Conservation (phyloP, 1,140 invertebrate species). For the Brachionus manjavacas region DNA sequence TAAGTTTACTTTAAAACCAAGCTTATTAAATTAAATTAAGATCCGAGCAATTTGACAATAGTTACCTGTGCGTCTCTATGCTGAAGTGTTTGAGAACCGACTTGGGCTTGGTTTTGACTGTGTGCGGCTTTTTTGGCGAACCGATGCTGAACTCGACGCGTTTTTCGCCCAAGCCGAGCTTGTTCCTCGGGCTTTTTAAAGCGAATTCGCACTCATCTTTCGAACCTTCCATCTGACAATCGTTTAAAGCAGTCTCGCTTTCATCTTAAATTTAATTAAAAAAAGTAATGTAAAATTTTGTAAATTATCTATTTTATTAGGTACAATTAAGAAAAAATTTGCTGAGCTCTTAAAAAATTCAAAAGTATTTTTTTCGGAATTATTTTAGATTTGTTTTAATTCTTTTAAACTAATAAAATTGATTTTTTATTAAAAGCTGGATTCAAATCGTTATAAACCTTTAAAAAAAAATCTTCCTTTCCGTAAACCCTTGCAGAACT, state of each 20-base stretch:
- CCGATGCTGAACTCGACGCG: constrained; percentile 19
- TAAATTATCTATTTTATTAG: too few relatives aligned
- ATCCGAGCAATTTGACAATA: not conserved
- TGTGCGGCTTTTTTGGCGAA: not conserved
- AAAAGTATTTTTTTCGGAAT: too few relatives aligned
- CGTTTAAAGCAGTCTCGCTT: not conserved
- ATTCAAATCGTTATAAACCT: too few relatives aligned
- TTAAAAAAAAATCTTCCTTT: too few relatives aligned
- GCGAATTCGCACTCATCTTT: not conserved
- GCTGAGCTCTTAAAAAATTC: too few relatives aligned
- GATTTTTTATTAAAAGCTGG: too few relatives aligned
- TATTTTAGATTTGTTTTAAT: too few relatives aligned
- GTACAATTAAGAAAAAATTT: too few relatives aligned
- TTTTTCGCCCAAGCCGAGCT: not conserved
- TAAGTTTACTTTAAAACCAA: not conserved
- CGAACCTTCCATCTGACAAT: not conserved
- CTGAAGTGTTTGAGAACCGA: constrained; percentile 16
- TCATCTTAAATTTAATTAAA: constrained; percentile 21
- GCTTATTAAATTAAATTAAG: constrained; percentile 21
- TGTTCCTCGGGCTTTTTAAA: not conserved
- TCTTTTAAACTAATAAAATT: too few relatives aligned
- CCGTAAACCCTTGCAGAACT: too few relatives aligned
- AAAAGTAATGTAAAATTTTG: too few relatives aligned
- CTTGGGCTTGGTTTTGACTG: not conserved
- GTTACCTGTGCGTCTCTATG: constrained; percentile 26